Conservation (phyloP, 2,113 vertebrate genomes). For the Thunnus maccoyii region DNA sequence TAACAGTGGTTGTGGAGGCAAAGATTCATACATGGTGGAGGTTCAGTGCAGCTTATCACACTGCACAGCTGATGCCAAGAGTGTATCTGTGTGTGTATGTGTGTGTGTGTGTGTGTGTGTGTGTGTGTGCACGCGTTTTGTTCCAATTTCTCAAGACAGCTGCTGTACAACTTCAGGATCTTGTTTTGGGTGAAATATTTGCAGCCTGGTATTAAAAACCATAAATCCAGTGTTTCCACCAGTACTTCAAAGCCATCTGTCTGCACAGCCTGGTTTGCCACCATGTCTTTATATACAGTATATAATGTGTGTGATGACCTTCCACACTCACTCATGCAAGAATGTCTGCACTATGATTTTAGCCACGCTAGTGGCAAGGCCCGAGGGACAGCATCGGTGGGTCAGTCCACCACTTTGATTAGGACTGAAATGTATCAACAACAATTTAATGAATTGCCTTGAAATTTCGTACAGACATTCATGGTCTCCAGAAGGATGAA, state of each 20-base stretch:
- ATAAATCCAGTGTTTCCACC: slow-evolving; percentile 5
- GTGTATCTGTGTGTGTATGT: slow-evolving; percentile 22
- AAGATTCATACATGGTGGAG: slow-evolving; percentile 19
- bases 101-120: slow-evolving; percentile 18
- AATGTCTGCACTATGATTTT: no score
- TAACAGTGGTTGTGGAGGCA: slow-evolving; percentile 31
- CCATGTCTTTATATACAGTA: neutral
- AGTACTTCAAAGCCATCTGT: slow-evolving; percentile 36
- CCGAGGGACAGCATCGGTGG: no score
- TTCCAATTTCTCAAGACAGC: slow-evolving; percentile 54
- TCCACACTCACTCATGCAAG: no score
- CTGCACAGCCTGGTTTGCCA: neutral
- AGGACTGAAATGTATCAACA: no score
- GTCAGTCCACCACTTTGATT: no score
- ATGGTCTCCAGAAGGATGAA: no score
- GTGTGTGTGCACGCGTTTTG: slow-evolving; percentile 12
- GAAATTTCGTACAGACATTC: no score
- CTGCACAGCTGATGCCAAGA: slow-evolving; percentile 54
- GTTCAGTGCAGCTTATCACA: slow-evolving; percentile 46
- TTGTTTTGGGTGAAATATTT: slow-evolving; percentile 49
- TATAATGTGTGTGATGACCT: neutral
- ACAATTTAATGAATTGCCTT: no score
- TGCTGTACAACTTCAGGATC: slow-evolving; percentile 45
- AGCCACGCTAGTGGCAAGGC: no score
- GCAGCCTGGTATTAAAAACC: slow-evolving; percentile 33